Conservation (phyloP, 2,888 invertebrate species). For the Trissoscelio sp. region DNA sequence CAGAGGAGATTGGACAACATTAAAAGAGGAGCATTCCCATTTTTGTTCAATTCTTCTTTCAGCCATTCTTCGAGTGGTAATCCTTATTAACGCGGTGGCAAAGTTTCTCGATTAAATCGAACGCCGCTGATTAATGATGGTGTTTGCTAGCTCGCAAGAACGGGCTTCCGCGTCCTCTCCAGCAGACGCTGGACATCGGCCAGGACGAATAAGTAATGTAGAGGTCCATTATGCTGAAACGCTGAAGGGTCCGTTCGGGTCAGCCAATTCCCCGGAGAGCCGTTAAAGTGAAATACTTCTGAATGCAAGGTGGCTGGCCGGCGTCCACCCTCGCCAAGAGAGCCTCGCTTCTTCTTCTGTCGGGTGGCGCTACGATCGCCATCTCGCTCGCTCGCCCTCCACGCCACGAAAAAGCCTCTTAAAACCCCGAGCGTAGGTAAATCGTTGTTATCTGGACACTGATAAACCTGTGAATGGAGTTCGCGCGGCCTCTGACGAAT, state of each 20-base stretch:
- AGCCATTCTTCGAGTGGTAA: constrained; percentile 14
- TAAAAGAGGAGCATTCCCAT: too few species aligned
- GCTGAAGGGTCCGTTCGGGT: constrained; percentile 82
- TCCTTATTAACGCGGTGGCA: constrained; percentile 59
- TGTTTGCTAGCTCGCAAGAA: constrained; percentile 60
- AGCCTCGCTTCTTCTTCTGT: constrained; percentile 45
- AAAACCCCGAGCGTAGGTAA: constrained; percentile 80
- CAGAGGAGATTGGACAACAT: too few species aligned
- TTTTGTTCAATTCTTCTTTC: background rate
- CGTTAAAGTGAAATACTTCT: constrained; percentile 84
- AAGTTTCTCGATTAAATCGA: constrained; percentile 69
- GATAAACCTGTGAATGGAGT: constrained; percentile 83
- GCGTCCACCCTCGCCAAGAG: constrained; percentile 72
- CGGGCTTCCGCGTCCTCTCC: constrained; percentile 60
- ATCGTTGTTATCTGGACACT: constrained; percentile 84
- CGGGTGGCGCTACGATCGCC: constrained; percentile 49
- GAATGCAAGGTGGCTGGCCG: constrained; percentile 82
- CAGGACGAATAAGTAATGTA: constrained; percentile 83
- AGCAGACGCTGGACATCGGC: constrained; percentile 77
- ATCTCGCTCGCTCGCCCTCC: constrained; percentile 66
- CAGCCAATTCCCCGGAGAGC: constrained; percentile 83
- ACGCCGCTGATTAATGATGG: constrained; percentile 67
- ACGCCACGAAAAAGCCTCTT: constrained; percentile 64
- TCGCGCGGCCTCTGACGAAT: constrained; percentile 74
- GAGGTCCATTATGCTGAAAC: constrained; percentile 83